Percentiles rank a stretch among this genome's conserved stretches.
These are phyloP conservation scores for Otus sunia DNA, from an alignment of 2,113 vertebrate species.

Conservation along the genomic window DNA sequence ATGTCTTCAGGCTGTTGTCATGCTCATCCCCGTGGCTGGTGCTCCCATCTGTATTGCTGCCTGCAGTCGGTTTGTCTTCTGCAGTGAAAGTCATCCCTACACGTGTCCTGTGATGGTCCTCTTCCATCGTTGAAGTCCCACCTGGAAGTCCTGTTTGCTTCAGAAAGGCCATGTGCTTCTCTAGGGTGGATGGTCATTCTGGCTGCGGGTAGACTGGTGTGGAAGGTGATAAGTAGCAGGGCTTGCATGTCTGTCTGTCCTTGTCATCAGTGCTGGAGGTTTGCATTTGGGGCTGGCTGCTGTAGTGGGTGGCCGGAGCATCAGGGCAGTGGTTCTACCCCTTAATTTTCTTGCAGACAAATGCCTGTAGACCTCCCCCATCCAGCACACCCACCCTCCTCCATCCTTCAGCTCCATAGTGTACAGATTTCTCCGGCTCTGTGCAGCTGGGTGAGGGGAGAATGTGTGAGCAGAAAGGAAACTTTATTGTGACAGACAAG, in stretches of 20 bases:
- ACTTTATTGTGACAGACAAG: neutral
- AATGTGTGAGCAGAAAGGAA: neutral
- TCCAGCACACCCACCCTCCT: neutral
- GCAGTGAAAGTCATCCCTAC: neutral
- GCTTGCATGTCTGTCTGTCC: neutral
- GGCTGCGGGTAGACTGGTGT: accelerated
- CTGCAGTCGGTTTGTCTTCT: neutral
- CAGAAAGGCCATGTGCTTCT: accelerated
- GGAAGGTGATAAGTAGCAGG: neutral
- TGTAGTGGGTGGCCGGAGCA: neutral
- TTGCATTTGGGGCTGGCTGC: neutral
- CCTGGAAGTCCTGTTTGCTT: neutral
- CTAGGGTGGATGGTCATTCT: neutral
- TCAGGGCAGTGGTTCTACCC: neutral
- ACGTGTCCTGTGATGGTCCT: neutral
- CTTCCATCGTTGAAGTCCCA: accelerated
- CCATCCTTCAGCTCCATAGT: neutral
- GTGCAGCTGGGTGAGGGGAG: neutral
- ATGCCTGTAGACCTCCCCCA: neutral
- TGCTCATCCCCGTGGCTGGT: accelerated
- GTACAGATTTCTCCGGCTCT: neutral
- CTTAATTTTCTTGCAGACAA: neutral
- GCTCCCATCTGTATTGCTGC: neutral
- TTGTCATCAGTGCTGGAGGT: neutral
- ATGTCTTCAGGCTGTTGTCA: accelerated